phyloP scores from a whole-genome alignment of 2,113 vertebrate species.

The Channa maculata region DNA sequence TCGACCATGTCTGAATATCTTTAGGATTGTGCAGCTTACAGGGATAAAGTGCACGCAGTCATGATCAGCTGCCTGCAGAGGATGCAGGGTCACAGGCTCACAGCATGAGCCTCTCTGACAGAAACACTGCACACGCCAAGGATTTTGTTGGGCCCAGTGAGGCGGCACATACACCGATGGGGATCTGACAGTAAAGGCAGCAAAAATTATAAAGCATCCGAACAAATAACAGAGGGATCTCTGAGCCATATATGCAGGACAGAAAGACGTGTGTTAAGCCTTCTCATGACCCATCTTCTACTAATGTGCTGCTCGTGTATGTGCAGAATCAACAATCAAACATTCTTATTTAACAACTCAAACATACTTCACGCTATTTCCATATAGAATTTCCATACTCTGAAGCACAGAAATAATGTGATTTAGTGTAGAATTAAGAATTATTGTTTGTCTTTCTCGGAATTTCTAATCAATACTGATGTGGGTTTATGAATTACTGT shows the following conservation, averaged over 20 bases:
- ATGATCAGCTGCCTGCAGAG: conserved; percentile 43
- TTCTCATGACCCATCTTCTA: conserved; percentile 40
- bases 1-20: conserved; percentile 47
- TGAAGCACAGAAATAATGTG: too few relatives aligned
- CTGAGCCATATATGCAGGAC: conserved; percentile 37
- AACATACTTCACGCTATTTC: too few relatives aligned
- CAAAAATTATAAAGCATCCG: conserved; percentile 25
- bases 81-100: conserved; percentile 23
- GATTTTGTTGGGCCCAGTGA: conserved; percentile 19
- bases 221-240: conserved; percentile 46
- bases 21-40: conserved; percentile 23
- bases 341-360: too few relatives aligned
- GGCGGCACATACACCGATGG: conserved; percentile 40
- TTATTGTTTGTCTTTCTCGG: too few relatives aligned
- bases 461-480: too few relatives aligned
- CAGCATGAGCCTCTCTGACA: conserved; percentile 20
- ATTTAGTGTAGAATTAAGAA: too few relatives aligned
- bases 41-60: conserved; percentile 22
- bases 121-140: conserved; percentile 49
- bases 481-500: too few relatives aligned
- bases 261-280: conserved; percentile 5
- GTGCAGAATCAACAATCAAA: conserved; percentile 26
- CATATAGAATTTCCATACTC: too few relatives aligned
- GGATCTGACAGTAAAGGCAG: conserved; percentile 42
- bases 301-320: conserved; percentile 53